phyloP scores from a whole-genome alignment of 2,113 vertebrate genomes.

The Phainopepla nitens region DNA sequence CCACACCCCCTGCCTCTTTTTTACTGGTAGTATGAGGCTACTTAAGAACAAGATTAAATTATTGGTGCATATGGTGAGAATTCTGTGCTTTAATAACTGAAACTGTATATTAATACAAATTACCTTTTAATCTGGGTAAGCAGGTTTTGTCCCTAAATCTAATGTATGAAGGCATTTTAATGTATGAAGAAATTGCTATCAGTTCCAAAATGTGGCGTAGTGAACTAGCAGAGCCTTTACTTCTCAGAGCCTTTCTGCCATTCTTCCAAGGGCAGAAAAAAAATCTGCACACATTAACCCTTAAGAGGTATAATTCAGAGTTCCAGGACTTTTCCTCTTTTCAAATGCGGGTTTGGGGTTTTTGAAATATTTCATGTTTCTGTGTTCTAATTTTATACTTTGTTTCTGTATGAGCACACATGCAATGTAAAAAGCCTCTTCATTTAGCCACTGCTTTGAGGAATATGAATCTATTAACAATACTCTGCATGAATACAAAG shows the following conservation, averaged over 20 bases:
- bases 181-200: not conserved
- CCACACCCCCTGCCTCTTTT: not conserved
- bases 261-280: not conserved
- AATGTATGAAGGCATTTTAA: not conserved
- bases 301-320: not conserved
- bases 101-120: not conserved
- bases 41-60: slow-evolving; percentile 65
- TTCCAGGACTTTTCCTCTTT: not conserved
- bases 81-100: slow-evolving; percentile 1
- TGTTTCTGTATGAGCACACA: not conserved
- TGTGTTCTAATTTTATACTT: not conserved
- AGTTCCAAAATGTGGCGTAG: not conserved
- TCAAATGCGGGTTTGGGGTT: not conserved
- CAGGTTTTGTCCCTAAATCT: slow-evolving; percentile 2
- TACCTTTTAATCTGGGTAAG: not conserved
- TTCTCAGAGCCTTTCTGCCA: not conserved
- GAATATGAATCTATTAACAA: not conserved
- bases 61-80: slow-evolving; percentile 36
- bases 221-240: not conserved
- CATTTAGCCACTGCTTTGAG: not conserved
- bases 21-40: slow-evolving; percentile 59
- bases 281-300: not conserved
- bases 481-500: not conserved
- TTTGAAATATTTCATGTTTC: not conserved
- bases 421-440: not conserved